Base-by-base conservation (phyloP, 2,888 invertebrate species). In the Flexamia atlantica region DNA sequence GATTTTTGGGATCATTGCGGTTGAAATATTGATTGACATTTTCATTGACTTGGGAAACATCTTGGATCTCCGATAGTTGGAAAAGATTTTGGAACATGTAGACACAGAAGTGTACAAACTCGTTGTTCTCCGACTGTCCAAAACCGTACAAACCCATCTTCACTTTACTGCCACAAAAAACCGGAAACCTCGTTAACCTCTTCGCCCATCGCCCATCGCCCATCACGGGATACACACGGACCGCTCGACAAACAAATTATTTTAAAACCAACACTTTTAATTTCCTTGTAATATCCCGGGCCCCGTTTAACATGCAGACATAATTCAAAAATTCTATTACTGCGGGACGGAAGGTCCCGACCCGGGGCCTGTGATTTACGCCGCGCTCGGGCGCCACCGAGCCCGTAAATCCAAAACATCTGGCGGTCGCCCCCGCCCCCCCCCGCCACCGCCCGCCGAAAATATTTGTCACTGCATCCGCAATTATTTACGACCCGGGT, bases 241-340 rank as follows among this genome's bases (percentile, higher is more conserved):
- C 57, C 32, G 9, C 32, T 80, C 64, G 57, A 20, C 68, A 68
- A 40, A 81, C 57, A 68, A 68, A 82, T 82, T 82, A 82, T 70
- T 82, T 50, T 46, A 70, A 82, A 82, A 81, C 68, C 70, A 70
- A 70, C 76, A 76, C 28, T 81, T 82, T 82, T 82, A 82, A 82
- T 70, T 68, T 70, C 72, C 42, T 46, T 70, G 82, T 70, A 82
- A 50, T 82, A 70, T 20, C 50, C 82, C 50, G 64, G 72, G 50
- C 30, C 70, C 70, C 82, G 42, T 82, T 82, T 70, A 82, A 82
- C 70, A 82, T 82, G 82, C 82, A 70, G 30, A 46, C 82, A 82
- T 82, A 82, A 82, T 82, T 82, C 82, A 83, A 79, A 80, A 68
- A 68, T 79, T 83, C 70, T 70, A 80, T 83, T 83, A 83, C 68